Evolutionary conservation across 2,888 invertebrate genomes (phyloP).

Genomic region (Polyommatus iphigenia): DNA sequence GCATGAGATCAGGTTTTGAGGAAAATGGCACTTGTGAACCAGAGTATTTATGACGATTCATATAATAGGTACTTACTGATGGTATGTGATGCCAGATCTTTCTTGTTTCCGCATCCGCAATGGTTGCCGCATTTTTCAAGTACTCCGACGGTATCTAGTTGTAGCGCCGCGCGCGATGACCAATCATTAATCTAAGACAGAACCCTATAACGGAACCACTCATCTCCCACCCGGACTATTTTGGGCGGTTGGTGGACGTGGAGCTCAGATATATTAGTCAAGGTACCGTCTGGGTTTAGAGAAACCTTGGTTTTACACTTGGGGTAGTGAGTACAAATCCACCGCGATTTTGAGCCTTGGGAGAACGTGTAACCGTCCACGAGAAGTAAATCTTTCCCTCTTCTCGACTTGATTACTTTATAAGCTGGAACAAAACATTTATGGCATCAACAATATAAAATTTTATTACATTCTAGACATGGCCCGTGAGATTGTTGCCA

Average conservation of each 20-base stretch:
- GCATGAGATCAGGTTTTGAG: no score
- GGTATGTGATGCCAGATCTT: no score
- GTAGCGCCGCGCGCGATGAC: no score
- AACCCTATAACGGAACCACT: no score
- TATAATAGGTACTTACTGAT: no score
- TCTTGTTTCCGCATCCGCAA: no score
- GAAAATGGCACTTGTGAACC: no score
- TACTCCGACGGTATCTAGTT: no score
- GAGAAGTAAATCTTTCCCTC: constrained; percentile 46
- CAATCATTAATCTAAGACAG: no score
- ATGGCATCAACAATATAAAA: not conserved
- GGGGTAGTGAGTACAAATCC: constrained; percentile 43
- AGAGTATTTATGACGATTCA: no score
- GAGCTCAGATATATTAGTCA: constrained; percentile 5
- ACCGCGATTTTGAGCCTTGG: constrained; percentile 33
- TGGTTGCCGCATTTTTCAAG: no score
- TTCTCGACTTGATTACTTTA: constrained; percentile 45
- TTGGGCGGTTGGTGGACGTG: constrained; percentile 23
- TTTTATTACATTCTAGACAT: not conserved
- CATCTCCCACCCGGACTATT: not conserved
- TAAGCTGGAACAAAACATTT: constrained; percentile 33
- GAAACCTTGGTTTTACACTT: constrained; percentile 35
- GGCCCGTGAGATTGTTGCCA: no score
- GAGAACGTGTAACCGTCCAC: constrained; percentile 50
- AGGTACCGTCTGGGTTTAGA: not conserved